Percentiles rank a stretch among this genome's conserved stretches.
Conservation (phyloP, 2,888 invertebrate species). For the Stratiomys singularior region DNA sequence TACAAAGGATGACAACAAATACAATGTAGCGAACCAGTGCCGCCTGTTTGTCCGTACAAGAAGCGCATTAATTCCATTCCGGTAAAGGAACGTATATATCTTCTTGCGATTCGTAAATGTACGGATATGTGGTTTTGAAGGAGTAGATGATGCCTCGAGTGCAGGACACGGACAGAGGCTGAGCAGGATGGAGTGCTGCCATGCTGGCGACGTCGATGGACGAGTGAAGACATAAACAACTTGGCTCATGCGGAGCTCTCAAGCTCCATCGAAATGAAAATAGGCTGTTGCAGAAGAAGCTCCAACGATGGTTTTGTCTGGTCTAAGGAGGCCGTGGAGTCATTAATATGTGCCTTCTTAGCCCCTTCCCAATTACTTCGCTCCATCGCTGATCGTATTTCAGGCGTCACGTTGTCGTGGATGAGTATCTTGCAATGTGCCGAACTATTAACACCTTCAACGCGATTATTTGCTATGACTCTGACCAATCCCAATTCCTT, state of each 20-base stretch:
- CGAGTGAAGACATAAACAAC: constrained; percentile 18
- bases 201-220: constrained; percentile 22
- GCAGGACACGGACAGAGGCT: constrained; percentile 1
- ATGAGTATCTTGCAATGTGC: neutral
- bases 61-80: constrained; percentile 48
- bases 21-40: constrained; percentile 35
- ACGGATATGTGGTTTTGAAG: neutral
- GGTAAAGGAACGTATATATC: constrained; percentile 29
- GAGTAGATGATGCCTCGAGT: constrained; percentile 32
- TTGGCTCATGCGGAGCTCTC: neutral
- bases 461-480: neutral
- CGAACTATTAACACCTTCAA: neutral
- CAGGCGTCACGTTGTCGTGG: constrained; percentile 25
- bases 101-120: constrained; percentile 29
- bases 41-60: constrained; percentile 50
- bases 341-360: constrained; percentile 7
- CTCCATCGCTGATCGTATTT: constrained; percentile 15
- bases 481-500: too few relatives aligned
- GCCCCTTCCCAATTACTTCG: neutral
- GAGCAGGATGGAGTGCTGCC: neutral
- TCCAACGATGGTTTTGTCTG: constrained; percentile 7
- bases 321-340: constrained; percentile 17
- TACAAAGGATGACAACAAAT: constrained; percentile 14
- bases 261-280: neutral
- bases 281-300: constrained; percentile 8